Evolutionary conservation across 2,888 invertebrate genomes (phyloP), one percentile per base, ranked within the genome.

Genomic region (Panzeria rudis): DNA sequence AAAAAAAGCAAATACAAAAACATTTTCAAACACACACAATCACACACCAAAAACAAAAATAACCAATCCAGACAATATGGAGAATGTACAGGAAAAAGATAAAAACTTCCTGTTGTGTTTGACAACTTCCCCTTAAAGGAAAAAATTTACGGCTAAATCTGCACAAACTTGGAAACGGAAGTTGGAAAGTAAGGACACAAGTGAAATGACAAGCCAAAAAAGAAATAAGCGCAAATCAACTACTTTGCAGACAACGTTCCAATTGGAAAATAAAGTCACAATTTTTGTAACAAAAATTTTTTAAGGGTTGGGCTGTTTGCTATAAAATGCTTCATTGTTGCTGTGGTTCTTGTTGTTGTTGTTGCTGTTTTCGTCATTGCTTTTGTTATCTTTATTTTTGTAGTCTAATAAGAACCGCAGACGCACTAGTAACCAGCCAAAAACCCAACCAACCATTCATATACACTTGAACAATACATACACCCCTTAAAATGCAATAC

Each of bases 21-120:
- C n/a, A 64, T 23, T 56, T 41, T 17, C 13, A 56, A 61, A 66
- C 50, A 52, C 61, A 68, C 73, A 72, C 25, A 62, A 47, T 38
- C 17, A 25, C 66, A 61, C 38, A 50, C 47, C 17, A 9, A 71
- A 50, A 59, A 50, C 13, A 86, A 82, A 80, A 86, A 87, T 88
- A 89, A 89, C 89, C 89, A 89, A 89, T 89, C 89, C 87, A 87
- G 72, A 84, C 81, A 79, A 79, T 81, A 84, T 81, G 52, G 52
- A 75, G 44, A 69, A 77, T 59, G 41, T 38, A 69, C 38, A 61
- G 47, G 38, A 66, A 69, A 71, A 44, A 61, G 29, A 41, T 44
- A 20, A 64, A 44, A 72, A 44, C 66, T 76, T 77, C 54, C 75
- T 54, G 64, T 71, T 41, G 23, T 50, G n/a, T 71, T 35, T 56